Evolutionary conservation across 2,113 vertebrate genomes (phyloP).

Genomic region (Malaclemys terrapin): DNA sequence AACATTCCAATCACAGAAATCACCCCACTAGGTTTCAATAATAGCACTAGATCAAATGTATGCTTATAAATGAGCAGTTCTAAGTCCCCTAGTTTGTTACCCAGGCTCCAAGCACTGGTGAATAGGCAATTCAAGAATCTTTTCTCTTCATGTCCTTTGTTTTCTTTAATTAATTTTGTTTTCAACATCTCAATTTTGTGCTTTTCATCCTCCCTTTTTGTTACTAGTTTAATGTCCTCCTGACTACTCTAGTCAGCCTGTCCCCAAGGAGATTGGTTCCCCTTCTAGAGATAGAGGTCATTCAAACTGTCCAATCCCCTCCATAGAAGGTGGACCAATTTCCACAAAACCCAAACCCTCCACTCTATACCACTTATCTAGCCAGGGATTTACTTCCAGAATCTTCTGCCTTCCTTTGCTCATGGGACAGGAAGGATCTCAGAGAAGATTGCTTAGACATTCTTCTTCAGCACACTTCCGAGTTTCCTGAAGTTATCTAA

Average conservation of each 20-base stretch:
- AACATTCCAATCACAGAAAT: not conserved
- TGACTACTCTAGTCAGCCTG: not conserved
- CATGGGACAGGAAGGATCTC: not conserved
- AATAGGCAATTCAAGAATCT: not conserved
- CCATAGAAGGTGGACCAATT: not conserved
- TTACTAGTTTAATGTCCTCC: not conserved
- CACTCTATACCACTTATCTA: not conserved
- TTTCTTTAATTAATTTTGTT: not conserved
- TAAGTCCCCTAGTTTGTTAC: not conserved
- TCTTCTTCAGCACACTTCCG: not conserved
- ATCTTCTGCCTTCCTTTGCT: not conserved
- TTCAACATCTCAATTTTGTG: not conserved
- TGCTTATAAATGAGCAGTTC: not conserved
- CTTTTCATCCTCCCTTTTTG: not conserved
- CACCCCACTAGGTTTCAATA: not conserved
- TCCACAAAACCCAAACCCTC: not conserved
- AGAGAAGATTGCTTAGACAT: not conserved
- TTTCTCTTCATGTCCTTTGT: not conserved
- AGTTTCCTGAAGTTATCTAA: not conserved
- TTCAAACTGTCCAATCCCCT: not conserved
- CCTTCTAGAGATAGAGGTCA: not conserved
- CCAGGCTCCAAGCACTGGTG: not conserved
- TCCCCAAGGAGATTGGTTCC: not conserved
- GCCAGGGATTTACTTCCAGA: not conserved
- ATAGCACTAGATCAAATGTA: not conserved